These are phyloP conservation scores for Boulengeromyrus knoepffleri DNA, from an alignment of 2,113 vertebrate species.

Conservation along the genomic window DNA sequence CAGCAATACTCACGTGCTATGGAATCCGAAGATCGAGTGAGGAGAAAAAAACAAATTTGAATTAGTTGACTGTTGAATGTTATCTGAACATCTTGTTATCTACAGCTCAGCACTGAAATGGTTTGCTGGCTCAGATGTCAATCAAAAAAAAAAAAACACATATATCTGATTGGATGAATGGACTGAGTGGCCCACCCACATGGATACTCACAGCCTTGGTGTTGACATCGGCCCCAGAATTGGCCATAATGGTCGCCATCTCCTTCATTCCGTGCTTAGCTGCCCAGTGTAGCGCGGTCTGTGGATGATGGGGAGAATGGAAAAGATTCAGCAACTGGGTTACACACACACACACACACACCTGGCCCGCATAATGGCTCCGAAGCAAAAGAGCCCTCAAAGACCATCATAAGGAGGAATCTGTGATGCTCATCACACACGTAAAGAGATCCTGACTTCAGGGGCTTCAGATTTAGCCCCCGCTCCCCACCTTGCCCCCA, in stretches of 20 bases:
- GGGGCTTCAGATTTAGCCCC: neutral
- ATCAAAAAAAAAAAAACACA: neutral
- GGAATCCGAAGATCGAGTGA: slow-evolving; percentile 26
- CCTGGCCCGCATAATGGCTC: neutral
- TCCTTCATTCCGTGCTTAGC: slow-evolving; percentile 68
- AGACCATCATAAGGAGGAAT: neutral
- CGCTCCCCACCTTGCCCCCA: neutral
- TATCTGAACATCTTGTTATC: neutral
- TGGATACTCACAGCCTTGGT: slow-evolving; percentile 60
- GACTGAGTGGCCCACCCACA: neutral
- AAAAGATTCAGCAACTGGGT: neutral
- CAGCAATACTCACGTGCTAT: slow-evolving; percentile 61
- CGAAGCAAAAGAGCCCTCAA: neutral
- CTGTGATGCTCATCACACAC: neutral
- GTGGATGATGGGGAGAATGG: slow-evolving; percentile 15
- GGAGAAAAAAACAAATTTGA: neutral
- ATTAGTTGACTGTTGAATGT: neutral
- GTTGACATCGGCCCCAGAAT: slow-evolving; percentile 64
- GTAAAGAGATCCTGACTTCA: neutral
- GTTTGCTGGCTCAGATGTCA: neutral
- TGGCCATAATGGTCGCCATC: slow-evolving; percentile 57
- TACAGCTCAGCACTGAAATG: neutral
- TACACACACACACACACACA: neutral
- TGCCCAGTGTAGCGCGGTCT: slow-evolving; percentile 72
- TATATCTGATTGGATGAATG: neutral